phyloP scores from a whole-genome alignment of 2,888 invertebrate species.

The Tryphoninae sp. region DNA sequence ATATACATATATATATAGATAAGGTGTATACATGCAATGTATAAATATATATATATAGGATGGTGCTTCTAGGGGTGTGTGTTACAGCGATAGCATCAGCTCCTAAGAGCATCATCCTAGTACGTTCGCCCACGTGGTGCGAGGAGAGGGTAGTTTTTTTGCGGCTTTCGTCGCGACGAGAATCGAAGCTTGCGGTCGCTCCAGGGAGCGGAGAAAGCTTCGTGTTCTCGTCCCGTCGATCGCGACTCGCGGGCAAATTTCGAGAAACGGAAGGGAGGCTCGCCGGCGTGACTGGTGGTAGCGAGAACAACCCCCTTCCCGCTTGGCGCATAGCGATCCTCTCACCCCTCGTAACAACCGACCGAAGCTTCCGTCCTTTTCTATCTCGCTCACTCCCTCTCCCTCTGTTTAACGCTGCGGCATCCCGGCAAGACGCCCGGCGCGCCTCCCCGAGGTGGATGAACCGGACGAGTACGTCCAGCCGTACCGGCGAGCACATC shows the following conservation, averaged over 20 bases:
- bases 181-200: slow-evolving; percentile 33
- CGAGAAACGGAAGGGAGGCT: slow-evolving; percentile 59
- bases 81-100: neutral
- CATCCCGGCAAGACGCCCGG: slow-evolving; percentile 63
- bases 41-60: neutral
- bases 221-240: slow-evolving; percentile 22
- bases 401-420: slow-evolving; percentile 55
- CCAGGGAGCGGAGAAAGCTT: slow-evolving; percentile 5
- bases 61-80: too few species aligned
- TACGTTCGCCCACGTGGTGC: neutral
- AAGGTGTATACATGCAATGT: neutral
- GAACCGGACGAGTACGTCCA: slow-evolving; percentile 71
- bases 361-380: slow-evolving; percentile 14
- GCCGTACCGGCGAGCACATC: neutral
- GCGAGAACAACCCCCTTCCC: slow-evolving; percentile 27
- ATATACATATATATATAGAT: neutral
- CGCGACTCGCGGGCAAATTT: slow-evolving; percentile 40
- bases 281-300: slow-evolving; percentile 44
- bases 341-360: slow-evolving; percentile 40
- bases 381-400: slow-evolving; percentile 13
- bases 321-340: slow-evolving; percentile 53
- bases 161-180: slow-evolving; percentile 35
- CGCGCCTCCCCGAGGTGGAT: slow-evolving; percentile 71
- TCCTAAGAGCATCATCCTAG: slow-evolving; percentile 24
- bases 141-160: slow-evolving; percentile 15